Conservation (phyloP, 1,140 invertebrate species). For the Drosophila pachea region DNA sequence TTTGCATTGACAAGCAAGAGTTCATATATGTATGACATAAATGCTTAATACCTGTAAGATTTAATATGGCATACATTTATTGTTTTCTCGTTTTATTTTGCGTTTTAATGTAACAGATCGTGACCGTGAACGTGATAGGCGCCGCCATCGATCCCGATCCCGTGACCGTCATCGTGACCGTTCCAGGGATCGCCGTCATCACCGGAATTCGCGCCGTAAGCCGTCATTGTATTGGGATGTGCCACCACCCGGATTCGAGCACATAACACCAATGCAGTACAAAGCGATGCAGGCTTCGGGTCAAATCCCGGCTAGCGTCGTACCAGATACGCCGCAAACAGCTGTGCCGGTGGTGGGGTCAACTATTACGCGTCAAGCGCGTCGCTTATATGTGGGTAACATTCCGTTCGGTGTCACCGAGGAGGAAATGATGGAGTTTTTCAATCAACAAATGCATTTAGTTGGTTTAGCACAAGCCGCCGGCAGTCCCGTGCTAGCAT, state of each 20-base stretch:
- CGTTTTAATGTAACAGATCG: slow-evolving; percentile 37
- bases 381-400: slow-evolving; percentile 97
- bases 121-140: slow-evolving; percentile 62
- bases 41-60: too few relatives aligned
- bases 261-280: slow-evolving; percentile 95
- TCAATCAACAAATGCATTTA: slow-evolving; percentile 99
- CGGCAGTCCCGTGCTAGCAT: slow-evolving; percentile 98
- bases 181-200: slow-evolving; percentile 62
- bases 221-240: slow-evolving; percentile 99
- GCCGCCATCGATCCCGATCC: slow-evolving; percentile 68
- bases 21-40: background rate
- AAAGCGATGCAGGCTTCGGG: slow-evolving; percentile 94
- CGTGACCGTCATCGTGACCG: slow-evolving; percentile 64
- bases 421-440: slow-evolving; percentile 99
- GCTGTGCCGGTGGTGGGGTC: slow-evolving; percentile 98
- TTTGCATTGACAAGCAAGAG: too few relatives aligned
- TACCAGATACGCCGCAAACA: slow-evolving; percentile 92
- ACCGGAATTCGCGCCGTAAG: slow-evolving; percentile 83
- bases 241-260: slow-evolving; percentile 97
- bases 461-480: slow-evolving; percentile 98
- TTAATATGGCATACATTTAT: background rate
- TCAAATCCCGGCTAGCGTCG: slow-evolving; percentile 95
- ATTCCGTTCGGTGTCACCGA: slow-evolving; percentile 99
- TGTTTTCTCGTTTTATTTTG: background rate
- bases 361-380: slow-evolving; percentile 97